Conservation (phyloP, 2,113 vertebrate genomes). For the Parotia lawesii region DNA sequence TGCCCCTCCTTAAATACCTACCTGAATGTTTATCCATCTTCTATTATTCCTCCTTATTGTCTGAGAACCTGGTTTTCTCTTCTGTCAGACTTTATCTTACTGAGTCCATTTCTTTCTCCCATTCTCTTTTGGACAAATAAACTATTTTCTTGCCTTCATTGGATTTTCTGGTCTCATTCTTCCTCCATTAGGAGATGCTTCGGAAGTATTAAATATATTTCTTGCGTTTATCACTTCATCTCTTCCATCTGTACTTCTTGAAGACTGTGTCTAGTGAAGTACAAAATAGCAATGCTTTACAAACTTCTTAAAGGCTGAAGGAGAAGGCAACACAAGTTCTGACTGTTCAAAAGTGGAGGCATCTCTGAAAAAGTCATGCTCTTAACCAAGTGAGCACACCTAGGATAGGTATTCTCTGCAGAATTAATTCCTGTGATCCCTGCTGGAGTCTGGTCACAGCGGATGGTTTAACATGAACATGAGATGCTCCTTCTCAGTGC, state of each 20-base stretch:
- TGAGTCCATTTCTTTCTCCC: not conserved
- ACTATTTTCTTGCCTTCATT: not conserved
- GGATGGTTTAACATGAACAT: accelerated
- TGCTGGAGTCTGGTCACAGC: not conserved
- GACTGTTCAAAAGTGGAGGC: not conserved
- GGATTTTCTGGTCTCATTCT: not conserved
- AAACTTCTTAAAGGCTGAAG: not conserved
- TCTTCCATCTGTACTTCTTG: not conserved
- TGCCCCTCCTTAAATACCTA: not conserved
- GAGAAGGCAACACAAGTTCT: not conserved
- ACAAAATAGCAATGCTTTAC: not conserved
- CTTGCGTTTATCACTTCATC: not conserved
- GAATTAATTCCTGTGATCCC: not conserved
- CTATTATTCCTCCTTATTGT: not conserved
- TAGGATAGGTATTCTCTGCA: not conserved
- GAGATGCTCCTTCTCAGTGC: not conserved
- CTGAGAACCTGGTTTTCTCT: not conserved
- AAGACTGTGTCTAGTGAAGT: not conserved
- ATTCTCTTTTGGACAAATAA: not conserved
- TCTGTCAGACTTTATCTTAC: not conserved
- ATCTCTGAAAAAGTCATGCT: not conserved
- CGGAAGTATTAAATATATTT: not conserved
- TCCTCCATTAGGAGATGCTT: not conserved
- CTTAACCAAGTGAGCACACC: not conserved
- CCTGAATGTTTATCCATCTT: not conserved